A percentile compares a stretch with the other conserved stretches of the same genome.
Conservation (phyloP, 2,797 vertebrate genomes). For the Sebastes matsubarae region DNA sequence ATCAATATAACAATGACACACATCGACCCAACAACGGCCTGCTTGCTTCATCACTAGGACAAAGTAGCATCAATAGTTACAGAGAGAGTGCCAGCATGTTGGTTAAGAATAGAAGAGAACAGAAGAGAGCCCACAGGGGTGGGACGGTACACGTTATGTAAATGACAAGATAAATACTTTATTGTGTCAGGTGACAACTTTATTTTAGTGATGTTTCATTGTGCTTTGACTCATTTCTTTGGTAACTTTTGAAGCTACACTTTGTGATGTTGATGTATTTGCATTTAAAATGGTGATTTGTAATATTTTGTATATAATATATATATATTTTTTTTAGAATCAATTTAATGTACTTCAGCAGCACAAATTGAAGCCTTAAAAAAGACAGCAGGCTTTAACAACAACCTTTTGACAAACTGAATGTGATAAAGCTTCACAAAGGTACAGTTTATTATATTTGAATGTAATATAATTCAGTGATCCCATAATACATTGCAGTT, state of each 20-base stretch:
- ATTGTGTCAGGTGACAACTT: not conserved
- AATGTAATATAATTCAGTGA: not conserved
- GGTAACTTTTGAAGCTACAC: not conserved
- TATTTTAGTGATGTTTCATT: not conserved
- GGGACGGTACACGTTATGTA: not conserved
- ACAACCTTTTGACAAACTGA: not conserved
- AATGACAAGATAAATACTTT: not conserved
- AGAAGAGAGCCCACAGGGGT: not conserved
- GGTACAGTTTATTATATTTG: not conserved
- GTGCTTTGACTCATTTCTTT: not conserved
- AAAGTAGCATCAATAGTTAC: constrained; percentile 77
- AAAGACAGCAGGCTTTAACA: not conserved
- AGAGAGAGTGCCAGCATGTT: constrained; percentile 45
- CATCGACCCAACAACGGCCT: constrained; percentile 76
- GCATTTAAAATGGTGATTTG: not conserved
- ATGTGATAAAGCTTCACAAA: not conserved
- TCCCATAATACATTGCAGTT: not conserved
- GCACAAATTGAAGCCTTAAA: not conserved
- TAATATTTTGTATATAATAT: not conserved
- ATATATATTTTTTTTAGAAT: not conserved
- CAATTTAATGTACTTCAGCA: no score
- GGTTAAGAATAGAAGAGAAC: constrained; percentile 34
- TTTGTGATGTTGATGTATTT: not conserved
- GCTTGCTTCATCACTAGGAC: constrained; percentile 80
- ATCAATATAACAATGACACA: constrained; percentile 84